Conservation (phyloP, 2,888 invertebrate species). For the Lithophane leautieri region DNA sequence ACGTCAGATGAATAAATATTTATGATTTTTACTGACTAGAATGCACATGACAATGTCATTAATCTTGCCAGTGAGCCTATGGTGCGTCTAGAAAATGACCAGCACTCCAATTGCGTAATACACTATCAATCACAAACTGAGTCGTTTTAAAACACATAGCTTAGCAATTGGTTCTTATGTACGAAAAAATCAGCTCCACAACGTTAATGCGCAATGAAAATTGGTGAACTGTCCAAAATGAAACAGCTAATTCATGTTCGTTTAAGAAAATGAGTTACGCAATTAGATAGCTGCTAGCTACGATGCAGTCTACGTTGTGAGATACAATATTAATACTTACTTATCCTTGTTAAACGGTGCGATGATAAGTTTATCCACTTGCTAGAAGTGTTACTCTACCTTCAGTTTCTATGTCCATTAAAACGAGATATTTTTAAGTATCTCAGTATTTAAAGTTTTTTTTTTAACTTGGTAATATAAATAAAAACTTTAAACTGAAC, state of each 20-base stretch:
- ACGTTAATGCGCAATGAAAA: no score
- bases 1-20: no score
- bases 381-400: background rate
- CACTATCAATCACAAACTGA: no score
- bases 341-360: background rate
- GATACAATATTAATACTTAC: conserved; percentile 2
- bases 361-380: background rate
- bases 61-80: no score
- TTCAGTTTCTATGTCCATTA: background rate
- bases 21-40: background rate
- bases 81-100: no score
- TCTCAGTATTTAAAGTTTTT: no score
- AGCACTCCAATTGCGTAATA: background rate
- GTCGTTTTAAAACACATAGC: no score
- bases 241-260: no score
- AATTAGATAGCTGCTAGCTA: background rate
- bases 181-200: no score
- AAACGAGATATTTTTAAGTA: background rate
- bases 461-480: background rate
- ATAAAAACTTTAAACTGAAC: background rate
- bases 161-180: no score
- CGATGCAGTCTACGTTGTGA: background rate
- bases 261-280: no score
- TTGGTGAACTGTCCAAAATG: no score
- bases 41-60: background rate